phyloP scores from a whole-genome alignment of 2,888 invertebrate genomes.

The Dinocampus coccinellae region DNA sequence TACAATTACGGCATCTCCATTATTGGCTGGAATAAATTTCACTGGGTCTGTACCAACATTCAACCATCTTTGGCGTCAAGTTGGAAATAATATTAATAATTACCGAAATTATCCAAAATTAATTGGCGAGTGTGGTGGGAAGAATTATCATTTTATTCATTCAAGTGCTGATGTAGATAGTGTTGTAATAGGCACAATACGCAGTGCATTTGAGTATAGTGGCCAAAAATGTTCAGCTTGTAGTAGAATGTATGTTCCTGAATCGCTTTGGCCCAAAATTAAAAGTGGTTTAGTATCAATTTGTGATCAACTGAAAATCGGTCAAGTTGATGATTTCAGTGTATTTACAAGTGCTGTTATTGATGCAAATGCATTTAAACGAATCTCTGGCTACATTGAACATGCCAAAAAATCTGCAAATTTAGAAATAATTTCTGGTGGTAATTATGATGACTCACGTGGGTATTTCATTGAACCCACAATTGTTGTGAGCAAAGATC shows the following conservation, averaged over 20 bases:
- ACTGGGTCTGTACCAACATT: constrained; percentile 99
- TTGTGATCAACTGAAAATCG: constrained; percentile 84
- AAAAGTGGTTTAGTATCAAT: constrained; percentile 80
- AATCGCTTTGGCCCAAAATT: constrained; percentile 85
- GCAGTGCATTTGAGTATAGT: constrained; percentile 94
- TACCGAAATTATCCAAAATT: constrained; percentile 94
- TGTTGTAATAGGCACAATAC: constrained; percentile 87
- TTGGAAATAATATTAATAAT: constrained; percentile 86
- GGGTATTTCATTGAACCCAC: constrained; percentile 98
- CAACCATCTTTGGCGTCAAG: constrained; percentile 91
- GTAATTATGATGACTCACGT: constrained; percentile 84
- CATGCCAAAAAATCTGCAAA: constrained; percentile 83
- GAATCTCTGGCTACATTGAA: constrained; percentile 91
- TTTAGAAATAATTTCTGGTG: constrained; percentile 88
- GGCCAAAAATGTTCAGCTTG: constrained; percentile 99
- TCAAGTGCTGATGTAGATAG: constrained; percentile 86
- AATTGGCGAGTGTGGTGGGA: constrained; percentile 98
- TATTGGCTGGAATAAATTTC: constrained; percentile 95
- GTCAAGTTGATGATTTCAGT: constrained; percentile 85
- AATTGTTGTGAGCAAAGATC: constrained; percentile 87
- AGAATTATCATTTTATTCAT: constrained; percentile 98
- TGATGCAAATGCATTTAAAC: constrained; percentile 91
- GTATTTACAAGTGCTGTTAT: constrained; percentile 96
- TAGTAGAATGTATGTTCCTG: constrained; percentile 95
- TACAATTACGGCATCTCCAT: constrained; percentile 85